These are phyloP conservation scores for Antigone vipio DNA, from an alignment of 2,113 vertebrate species.

Conservation along the genomic window DNA sequence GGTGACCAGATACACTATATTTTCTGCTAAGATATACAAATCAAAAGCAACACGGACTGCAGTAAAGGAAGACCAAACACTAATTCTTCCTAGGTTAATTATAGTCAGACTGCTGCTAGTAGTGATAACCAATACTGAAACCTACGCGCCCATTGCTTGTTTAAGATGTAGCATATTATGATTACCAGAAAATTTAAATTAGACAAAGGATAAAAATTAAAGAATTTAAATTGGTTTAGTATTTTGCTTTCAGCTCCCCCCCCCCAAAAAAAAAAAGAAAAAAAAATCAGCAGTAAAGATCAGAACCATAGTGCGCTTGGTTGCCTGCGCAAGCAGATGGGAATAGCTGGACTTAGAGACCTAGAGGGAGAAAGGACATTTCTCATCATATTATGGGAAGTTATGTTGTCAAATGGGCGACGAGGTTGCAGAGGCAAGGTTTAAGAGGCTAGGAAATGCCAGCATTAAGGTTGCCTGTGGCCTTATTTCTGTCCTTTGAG, in stretches of 20 bases:
- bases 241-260: not conserved
- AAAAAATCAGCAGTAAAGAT: not conserved
- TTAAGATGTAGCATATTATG: not conserved
- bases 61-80: not conserved
- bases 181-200: not conserved
- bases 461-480: not conserved
- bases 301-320: not conserved
- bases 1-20: constrained; percentile 56
- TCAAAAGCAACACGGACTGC: not conserved
- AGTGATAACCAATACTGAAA: not conserved
- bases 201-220: not conserved
- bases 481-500: not conserved
- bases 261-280: not conserved
- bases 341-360: not conserved
- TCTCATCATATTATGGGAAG: not conserved
- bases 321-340: not conserved
- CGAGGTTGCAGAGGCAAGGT: not conserved
- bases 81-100: not conserved
- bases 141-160: accelerated
- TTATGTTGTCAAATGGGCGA: not conserved
- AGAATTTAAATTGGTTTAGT: not conserved
- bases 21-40: constrained; percentile 60
- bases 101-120: not conserved
- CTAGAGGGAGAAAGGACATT: not conserved
- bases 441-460: not conserved